Percentiles rank a stretch among this genome's conserved stretches.
Evolutionary conservation across 2,888 invertebrate genomes (phyloP).

Genomic region (Rhodophaea formosa): DNA sequence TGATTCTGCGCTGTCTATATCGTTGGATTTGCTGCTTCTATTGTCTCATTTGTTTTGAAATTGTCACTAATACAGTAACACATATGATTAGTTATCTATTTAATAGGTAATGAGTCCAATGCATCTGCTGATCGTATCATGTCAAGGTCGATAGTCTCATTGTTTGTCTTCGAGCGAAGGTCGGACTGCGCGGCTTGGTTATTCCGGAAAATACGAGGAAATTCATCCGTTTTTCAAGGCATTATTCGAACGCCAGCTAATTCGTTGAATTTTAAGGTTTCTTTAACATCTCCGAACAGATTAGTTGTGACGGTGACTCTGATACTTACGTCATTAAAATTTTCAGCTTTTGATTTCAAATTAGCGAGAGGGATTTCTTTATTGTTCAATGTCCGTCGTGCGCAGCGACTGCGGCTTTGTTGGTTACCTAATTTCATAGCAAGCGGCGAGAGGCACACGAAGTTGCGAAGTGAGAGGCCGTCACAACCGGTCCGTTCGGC

Average conservation of each 20-base stretch:
- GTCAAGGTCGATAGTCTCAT: slow-evolving; percentile 78
- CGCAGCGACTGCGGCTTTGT: slow-evolving; percentile 66
- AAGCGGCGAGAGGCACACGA: slow-evolving; percentile 67
- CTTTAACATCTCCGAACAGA: slow-evolving; percentile 41
- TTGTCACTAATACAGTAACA: slow-evolving; percentile 67
- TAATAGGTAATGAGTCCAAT: slow-evolving; percentile 68
- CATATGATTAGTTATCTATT: slow-evolving; percentile 61
- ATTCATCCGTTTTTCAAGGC: slow-evolving; percentile 75
- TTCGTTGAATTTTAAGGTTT: slow-evolving; percentile 42
- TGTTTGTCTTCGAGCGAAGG: slow-evolving; percentile 76
- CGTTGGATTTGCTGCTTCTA: slow-evolving; percentile 59
- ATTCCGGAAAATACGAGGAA: slow-evolving; percentile 78
- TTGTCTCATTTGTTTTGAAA: slow-evolving; percentile 50
- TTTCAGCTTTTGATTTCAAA: slow-evolving; percentile 46
- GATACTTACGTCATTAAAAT: slow-evolving; percentile 46
- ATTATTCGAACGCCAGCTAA: slow-evolving; percentile 56
- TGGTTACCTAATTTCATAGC: slow-evolving; percentile 79
- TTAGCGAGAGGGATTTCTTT: slow-evolving; percentile 55
- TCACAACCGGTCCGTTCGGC: slow-evolving; percentile 73
- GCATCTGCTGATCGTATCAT: slow-evolving; percentile 66
- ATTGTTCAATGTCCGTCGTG: slow-evolving; percentile 57
- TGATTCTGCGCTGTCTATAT: slow-evolving; percentile 55
- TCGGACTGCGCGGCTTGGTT: slow-evolving; percentile 62
- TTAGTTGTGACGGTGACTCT: slow-evolving; percentile 41
- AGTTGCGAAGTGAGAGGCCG: slow-evolving; percentile 80